Percentiles rank a stretch among this genome's conserved stretches.
Conservation (phyloP, 1,140 invertebrate species). For the Cydia strobilella region DNA sequence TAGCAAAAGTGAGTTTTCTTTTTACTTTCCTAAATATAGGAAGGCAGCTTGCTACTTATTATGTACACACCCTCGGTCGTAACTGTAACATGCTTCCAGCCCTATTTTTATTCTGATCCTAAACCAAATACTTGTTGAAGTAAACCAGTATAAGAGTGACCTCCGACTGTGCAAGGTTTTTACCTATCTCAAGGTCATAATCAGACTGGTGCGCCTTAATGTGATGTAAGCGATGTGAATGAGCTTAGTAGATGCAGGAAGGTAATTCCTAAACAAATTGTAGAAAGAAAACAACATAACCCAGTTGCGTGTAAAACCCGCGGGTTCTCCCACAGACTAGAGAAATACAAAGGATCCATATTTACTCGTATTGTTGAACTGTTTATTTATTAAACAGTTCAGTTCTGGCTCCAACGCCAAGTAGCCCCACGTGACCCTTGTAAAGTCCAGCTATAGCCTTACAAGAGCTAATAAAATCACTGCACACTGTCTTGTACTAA, state of each 20-base stretch:
- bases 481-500: too few species aligned
- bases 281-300: constrained; percentile 1
- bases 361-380: background rate
- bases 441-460: too few species aligned
- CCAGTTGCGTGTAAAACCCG: background rate
- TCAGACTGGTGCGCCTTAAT: background rate
- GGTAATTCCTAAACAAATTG: constrained; percentile 1
- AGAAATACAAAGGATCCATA: background rate
- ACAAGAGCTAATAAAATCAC: too few species aligned
- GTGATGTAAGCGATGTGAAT: background rate
- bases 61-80: constrained; percentile 13
- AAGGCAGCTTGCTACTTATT: constrained; percentile 5
- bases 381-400: too few species aligned
- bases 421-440: too few species aligned
- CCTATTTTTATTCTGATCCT: background rate
- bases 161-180: background rate
- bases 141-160: background rate
- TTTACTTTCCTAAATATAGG: constrained; percentile 7
- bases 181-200: background rate
- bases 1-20: background rate
- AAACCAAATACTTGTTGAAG: background rate
- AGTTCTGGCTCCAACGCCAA: too few species aligned
- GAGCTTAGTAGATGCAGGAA: constrained; percentile 2
- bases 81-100: constrained; percentile 1
- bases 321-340: background rate